Percentiles rank a stretch among this genome's conserved stretches.
Evolutionary conservation across 2,888 invertebrate genomes (phyloP).

Genomic region (Allolobophora icterica): DNA sequence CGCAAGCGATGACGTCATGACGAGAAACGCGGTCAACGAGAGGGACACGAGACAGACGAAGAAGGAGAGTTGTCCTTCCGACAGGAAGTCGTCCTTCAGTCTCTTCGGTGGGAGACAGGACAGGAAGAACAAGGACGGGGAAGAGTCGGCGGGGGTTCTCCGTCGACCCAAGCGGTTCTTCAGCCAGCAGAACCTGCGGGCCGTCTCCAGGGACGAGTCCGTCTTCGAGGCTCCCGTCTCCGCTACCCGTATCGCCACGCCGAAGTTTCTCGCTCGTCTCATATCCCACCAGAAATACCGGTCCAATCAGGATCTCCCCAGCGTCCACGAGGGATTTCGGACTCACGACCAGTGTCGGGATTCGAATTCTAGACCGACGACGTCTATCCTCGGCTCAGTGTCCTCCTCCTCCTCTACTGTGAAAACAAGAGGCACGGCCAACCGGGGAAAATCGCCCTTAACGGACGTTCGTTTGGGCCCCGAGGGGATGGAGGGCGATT

Average conservation of each 20-base stretch:
- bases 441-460: background rate
- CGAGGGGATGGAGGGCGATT: background rate
- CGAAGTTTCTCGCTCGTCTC: background rate
- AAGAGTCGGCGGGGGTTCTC: background rate
- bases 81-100: background rate
- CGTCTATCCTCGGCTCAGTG: background rate
- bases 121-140: background rate
- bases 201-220: background rate
- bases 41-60: background rate
- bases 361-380: background rate
- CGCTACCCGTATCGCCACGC: background rate
- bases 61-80: background rate
- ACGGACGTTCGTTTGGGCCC: background rate
- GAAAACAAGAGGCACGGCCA: background rate
- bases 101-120: background rate
- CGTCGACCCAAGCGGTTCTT: slow-evolving; percentile 5
- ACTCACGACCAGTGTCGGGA: background rate
- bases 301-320: background rate
- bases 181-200: slow-evolving; percentile 23
- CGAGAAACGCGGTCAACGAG: background rate
- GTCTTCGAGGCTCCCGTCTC: background rate
- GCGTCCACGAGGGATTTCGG: background rate
- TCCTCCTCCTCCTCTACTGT: background rate
- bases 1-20: background rate
- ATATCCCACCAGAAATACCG: background rate